Evolutionary conservation across 2,888 invertebrate species (phyloP), one percentile per base, ranked within the genome.

Genomic region (Belgica antarctica): DNA sequence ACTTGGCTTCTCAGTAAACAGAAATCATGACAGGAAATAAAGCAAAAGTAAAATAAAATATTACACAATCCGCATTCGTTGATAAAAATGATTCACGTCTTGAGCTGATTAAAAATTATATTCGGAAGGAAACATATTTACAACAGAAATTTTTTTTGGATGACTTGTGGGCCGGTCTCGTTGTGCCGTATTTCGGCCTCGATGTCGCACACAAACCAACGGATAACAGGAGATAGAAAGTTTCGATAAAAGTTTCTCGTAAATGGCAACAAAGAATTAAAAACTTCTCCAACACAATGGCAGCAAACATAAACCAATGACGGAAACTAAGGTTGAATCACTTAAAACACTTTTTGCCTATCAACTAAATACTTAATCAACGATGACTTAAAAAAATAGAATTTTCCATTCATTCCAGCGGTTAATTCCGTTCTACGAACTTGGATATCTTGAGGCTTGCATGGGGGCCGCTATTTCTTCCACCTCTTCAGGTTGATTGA

Each of bases 351-450:
- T 57, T 52, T 52, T 69, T n/a, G 57, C n/a, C 47, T 52, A 52
- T 17, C 68, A 71, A 61, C 19, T 71, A 71, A 66, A 68, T 61
- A 47, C 66, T 71, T 66, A 65, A 62, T 66, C 68, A 68, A 61
- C 59, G 25, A 15, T 66, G 8, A 24, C 34, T 63, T 71, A 71
- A 47, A 57, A 63, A 71, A 71, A 70, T 34, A 61, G 34, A 69
- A 25, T 12, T 69, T 69, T 68, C 28, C 22, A n/a, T n/a, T n/a
- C n/a, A n/a, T n/a, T n/a, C n/a, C n/a, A n/a, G n/a, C n/a, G n/a
- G n/a, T n/a, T n/a, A n/a, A n/a, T n/a, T n/a, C n/a, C n/a, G n/a
- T n/a, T n/a, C n/a, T n/a, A n/a, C n/a, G n/a, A n/a, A n/a, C n/a
- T n/a, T n/a, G n/a, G n/a, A n/a, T n/a, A n/a, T n/a, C n/a, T n/a